Evolutionary conservation across 2,888 invertebrate genomes (phyloP).

Genomic region (Lasius fuliginosus): DNA sequence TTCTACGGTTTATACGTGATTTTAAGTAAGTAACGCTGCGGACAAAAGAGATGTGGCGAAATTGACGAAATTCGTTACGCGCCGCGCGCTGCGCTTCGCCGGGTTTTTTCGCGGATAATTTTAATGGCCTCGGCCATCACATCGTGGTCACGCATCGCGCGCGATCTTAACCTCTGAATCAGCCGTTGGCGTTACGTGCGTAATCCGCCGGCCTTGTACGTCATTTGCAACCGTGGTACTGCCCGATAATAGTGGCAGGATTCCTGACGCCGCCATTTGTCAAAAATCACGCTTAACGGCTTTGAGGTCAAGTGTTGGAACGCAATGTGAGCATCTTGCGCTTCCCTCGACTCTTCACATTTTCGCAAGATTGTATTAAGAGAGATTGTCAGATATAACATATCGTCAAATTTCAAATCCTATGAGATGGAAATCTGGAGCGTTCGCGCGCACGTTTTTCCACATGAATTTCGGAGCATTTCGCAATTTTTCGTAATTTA

Average conservation of each 20-base stretch:
- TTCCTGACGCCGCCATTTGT: constrained; percentile 61
- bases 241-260: not conserved
- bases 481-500: not conserved
- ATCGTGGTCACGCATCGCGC: constrained; percentile 75
- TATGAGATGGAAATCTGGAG: not conserved
- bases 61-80: not conserved
- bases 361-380: not conserved
- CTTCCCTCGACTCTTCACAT: not conserved
- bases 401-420: not conserved
- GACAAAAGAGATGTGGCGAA: not conserved
- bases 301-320: constrained; percentile 68
- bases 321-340: constrained; percentile 33
- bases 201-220: not conserved
- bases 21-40: constrained; percentile 79
- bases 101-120: constrained; percentile 40
- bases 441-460: not conserved
- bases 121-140: constrained; percentile 76
- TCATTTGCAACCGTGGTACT: not conserved
- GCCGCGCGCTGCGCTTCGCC: not conserved
- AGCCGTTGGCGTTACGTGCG: constrained; percentile 32
- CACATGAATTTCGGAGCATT: not conserved
- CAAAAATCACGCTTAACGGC: constrained; percentile 41
- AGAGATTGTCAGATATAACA: not conserved
- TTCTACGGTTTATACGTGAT: constrained; percentile 83
- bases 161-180: constrained; percentile 81